Percentiles rank a stretch among this genome's conserved stretches.
Conservation (phyloP, 1,140 invertebrate genomes). For the Phymorhynchus buccinoides region DNA sequence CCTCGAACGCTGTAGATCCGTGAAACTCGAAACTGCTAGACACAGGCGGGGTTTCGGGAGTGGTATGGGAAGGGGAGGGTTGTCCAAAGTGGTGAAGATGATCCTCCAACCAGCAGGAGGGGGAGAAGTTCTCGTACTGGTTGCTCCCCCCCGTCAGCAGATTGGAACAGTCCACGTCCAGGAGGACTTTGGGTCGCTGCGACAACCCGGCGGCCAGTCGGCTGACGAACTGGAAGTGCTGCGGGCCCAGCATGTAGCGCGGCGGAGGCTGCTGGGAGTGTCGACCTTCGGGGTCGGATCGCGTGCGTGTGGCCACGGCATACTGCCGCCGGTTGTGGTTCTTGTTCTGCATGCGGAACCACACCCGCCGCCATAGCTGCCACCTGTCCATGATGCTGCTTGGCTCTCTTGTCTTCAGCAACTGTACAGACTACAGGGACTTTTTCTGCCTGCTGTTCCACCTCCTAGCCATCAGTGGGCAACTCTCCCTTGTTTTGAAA, state of each 20-base stretch:
- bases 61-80: neutral
- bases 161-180: slow-evolving; percentile 43
- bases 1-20: neutral
- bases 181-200: slow-evolving; percentile 50
- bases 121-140: slow-evolving; percentile 51
- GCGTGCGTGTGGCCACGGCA: neutral
- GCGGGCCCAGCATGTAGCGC: slow-evolving; percentile 12
- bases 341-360: slow-evolving; percentile 13
- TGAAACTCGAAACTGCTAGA: slow-evolving; percentile 6
- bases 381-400: slow-evolving; percentile 13
- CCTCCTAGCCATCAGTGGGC: no score
- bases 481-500: no score
- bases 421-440: no score
- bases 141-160: slow-evolving; percentile 45
- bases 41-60: neutral
- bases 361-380: slow-evolving; percentile 22
- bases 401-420: no score
- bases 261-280: neutral
- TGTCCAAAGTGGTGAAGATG: slow-evolving; percentile 52
- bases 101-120: slow-evolving; percentile 53
- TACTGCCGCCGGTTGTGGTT: slow-evolving; percentile 14
- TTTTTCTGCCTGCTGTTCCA: no score
- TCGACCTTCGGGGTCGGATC: neutral
- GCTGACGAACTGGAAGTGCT: neutral
- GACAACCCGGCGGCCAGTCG: neutral